These are phyloP conservation scores for Caranx melampygus DNA, from an alignment of 2,113 vertebrate genomes.

Conservation along the genomic window DNA sequence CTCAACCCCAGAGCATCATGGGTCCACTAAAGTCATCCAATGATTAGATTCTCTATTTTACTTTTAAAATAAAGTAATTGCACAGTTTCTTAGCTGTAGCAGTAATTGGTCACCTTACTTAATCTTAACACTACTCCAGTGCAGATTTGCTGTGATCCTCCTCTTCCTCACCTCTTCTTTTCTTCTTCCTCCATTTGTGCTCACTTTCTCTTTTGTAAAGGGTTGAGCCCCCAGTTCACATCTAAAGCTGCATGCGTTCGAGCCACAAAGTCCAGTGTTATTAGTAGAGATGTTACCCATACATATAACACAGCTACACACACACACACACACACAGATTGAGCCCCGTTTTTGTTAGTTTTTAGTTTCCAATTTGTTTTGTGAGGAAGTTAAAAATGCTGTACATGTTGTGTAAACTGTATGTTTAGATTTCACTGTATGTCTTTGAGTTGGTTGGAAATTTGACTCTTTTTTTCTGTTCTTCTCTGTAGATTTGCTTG, in stretches of 20 bases:
- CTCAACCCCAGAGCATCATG: neutral
- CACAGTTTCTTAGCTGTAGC: neutral
- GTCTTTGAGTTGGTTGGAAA: slow-evolving; percentile 19
- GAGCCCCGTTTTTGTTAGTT: slow-evolving; percentile 29
- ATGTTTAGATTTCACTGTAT: slow-evolving; percentile 56
- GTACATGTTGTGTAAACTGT: slow-evolving; percentile 64
- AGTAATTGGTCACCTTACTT: neutral
- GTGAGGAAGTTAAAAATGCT: slow-evolving; percentile 50
- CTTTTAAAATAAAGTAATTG: neutral
- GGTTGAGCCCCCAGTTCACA: neutral
- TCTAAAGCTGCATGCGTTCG: neutral
- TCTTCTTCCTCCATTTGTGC: neutral
- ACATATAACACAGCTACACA: neutral
- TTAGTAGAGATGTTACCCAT: neutral
- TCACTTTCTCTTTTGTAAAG: neutral
- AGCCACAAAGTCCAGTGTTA: slow-evolving; percentile 20
- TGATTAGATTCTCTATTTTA: too few relatives aligned
- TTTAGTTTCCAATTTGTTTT: slow-evolving; percentile 55
- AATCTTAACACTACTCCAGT: neutral
- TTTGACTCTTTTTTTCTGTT: neutral
- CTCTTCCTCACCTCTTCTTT: neutral
- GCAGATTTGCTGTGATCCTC: neutral
- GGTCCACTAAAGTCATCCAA: too few relatives aligned
- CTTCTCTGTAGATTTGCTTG: slow-evolving; percentile 52
- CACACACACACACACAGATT: slow-evolving; percentile 10